Conservation (phyloP, 2,888 invertebrate genomes). For the Nemotelus nigrinus region DNA sequence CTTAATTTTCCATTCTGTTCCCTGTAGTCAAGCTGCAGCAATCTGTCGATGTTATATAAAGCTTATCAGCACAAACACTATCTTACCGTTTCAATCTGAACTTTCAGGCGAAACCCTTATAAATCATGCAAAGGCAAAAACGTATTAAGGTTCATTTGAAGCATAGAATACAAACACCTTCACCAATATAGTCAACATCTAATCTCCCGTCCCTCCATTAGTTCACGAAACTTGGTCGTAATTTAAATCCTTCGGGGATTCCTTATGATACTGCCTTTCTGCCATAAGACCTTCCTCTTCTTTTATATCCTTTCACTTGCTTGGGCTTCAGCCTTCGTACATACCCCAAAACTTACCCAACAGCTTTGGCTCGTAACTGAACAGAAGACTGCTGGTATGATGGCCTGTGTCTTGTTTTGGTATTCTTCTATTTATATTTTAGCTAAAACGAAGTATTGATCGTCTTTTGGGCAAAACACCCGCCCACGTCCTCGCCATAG, state of each 20-base stretch:
- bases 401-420: constrained; percentile 41
- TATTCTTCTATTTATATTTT: constrained; percentile 48
- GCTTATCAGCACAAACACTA: constrained; percentile 41
- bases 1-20: constrained; percentile 21
- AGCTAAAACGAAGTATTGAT: constrained; percentile 45
- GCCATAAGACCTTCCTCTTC: constrained; percentile 49
- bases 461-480: constrained; percentile 45
- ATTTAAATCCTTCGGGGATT: constrained; percentile 50
- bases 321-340: constrained; percentile 13
- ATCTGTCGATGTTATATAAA: constrained; percentile 39
- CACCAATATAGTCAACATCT: constrained; percentile 46
- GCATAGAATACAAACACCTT: constrained; percentile 42
- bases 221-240: constrained; percentile 50
- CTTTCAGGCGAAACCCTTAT: constrained; percentile 46
- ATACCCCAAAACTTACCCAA: constrained; percentile 31
- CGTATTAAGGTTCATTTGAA: constrained; percentile 43
- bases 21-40: not conserved
- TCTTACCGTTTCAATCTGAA: constrained; percentile 37
- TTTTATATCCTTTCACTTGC: constrained; percentile 41
- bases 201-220: constrained; percentile 48
- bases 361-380: constrained; percentile 24
- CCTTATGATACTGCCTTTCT: constrained; percentile 48
- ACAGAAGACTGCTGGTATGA: constrained; percentile 46
- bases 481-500: constrained; percentile 29
- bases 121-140: constrained; percentile 49